Base-by-base conservation (phyloP, 2,797 vertebrate species). In the Sebastiscus tertius region DNA sequence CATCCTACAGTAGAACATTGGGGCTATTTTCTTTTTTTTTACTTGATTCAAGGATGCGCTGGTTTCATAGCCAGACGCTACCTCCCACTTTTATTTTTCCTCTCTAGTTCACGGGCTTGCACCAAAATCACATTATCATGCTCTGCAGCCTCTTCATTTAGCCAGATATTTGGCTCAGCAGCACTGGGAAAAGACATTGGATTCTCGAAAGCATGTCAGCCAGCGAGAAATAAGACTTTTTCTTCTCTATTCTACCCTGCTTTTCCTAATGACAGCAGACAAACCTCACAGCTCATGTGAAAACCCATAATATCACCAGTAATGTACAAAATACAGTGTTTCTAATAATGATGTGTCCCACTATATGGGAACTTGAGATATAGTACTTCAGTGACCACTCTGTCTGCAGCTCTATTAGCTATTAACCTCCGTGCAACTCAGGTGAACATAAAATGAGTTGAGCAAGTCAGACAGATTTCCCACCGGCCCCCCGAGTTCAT, bases 91-190 rank as follows among this genome's bases (percentile, higher is more conserved):
- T 78, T 81, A 33, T 75, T 81, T 77, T 80, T 79, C 39, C 72
- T 75, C 58, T 86, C 70, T 36, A 49, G 78, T 74, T 88, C 73
- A 79, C n/a, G 56, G 24, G 33, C 67, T 83, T 77, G 76, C 82
- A 81, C 79, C 83, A 76, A 82, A 87, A 91, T 89, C 73, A 73
- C 79, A 92, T 94, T 90, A 90, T 78, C 84, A 90, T 89, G 89
- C 88, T 86, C 82, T 54, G 84, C 80, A 78, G 82, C 72, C 72
- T 88, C 79, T 89, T 91, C 79, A 72, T 90, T 85, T 80, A 71
- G 82, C 55, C 60, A 71, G 62, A 90, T 81, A 82, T 84, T 85
- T 79, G 76, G 80, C 86, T 91, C 79, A 75, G 86, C 14, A 79
- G 84, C 36, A 16, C 75, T 73, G 81, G 71, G 82, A 81, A 86